Evolutionary conservation across 1,140 invertebrate genomes (phyloP).

Genomic region (Scaptomyza hsui): DNA sequence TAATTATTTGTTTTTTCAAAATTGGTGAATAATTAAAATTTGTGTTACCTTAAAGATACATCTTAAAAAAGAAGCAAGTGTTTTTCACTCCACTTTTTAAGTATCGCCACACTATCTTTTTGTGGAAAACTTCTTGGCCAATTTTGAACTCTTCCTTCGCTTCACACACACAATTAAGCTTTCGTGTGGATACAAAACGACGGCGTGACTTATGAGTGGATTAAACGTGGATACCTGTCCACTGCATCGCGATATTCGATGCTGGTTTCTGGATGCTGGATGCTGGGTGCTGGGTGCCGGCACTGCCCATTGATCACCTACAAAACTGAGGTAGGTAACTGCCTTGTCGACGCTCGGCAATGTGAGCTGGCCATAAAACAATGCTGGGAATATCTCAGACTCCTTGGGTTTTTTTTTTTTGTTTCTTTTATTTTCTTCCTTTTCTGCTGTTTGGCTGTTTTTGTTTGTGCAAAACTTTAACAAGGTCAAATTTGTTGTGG

Average conservation of each 20-base stretch:
- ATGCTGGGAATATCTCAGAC: constrained; percentile 47
- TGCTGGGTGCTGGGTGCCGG: neutral
- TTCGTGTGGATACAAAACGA: constrained; percentile 32
- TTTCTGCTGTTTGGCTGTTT: constrained; percentile 22
- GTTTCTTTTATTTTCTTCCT: neutral
- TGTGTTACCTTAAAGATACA: no score
- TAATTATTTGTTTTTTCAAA: no score
- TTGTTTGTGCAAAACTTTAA: constrained; percentile 48
- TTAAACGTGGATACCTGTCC: constrained; percentile 56
- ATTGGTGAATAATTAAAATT: no score
- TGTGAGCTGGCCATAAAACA: constrained; percentile 38
- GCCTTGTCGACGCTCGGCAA: constrained; percentile 50
- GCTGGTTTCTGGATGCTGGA: neutral
- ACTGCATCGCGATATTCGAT: neutral
- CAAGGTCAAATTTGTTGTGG: constrained; percentile 73
- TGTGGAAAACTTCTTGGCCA: neutral
- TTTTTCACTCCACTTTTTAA: no score
- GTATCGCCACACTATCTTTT: no score
- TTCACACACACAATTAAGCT: constrained; percentile 4
- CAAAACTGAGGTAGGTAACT: constrained; percentile 46
- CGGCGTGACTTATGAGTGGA: constrained; percentile 72
- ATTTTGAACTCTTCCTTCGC: neutral
- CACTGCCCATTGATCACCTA: constrained; percentile 21
- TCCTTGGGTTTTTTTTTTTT: constrained; percentile 14
- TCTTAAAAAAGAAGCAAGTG: no score